Conservation (phyloP, 2,113 vertebrate genomes). For the Riparia riparia region DNA sequence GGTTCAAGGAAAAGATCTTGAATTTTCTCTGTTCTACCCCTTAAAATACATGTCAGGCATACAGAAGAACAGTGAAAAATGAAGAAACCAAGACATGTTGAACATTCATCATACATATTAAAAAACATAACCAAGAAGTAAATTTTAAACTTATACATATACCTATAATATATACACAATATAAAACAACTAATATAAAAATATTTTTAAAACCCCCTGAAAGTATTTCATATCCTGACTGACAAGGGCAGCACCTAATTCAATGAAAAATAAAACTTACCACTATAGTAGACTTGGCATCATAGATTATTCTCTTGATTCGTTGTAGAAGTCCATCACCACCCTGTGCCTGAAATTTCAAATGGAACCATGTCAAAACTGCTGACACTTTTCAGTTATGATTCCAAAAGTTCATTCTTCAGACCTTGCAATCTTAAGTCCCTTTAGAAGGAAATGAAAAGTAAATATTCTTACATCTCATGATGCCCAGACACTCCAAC, state of each 20-base stretch:
- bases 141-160: background rate
- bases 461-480: conserved; percentile 22
- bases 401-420: conserved; percentile 63
- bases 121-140: background rate
- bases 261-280: conserved; percentile 78
- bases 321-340: conserved; percentile 93
- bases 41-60: background rate
- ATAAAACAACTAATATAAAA: background rate
- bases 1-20: background rate
- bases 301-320: conserved; percentile 91
- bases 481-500: background rate
- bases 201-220: background rate
- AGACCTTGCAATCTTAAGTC: conserved; percentile 49
- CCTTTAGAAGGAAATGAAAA: conserved; percentile 56
- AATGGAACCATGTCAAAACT: conserved; percentile 57
- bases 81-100: background rate
- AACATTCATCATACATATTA: background rate
- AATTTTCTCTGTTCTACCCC: background rate
- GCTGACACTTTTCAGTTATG: conserved; percentile 46
- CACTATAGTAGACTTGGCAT: conserved; percentile 91
- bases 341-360: conserved; percentile 88
- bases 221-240: background rate
- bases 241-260: background rate
- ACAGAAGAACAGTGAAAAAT: background rate
- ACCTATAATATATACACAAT: background rate